These are phyloP conservation scores for Drosophila nr. medialis DNA, from an alignment of 2,888 invertebrate genomes.

Conservation along the genomic window DNA sequence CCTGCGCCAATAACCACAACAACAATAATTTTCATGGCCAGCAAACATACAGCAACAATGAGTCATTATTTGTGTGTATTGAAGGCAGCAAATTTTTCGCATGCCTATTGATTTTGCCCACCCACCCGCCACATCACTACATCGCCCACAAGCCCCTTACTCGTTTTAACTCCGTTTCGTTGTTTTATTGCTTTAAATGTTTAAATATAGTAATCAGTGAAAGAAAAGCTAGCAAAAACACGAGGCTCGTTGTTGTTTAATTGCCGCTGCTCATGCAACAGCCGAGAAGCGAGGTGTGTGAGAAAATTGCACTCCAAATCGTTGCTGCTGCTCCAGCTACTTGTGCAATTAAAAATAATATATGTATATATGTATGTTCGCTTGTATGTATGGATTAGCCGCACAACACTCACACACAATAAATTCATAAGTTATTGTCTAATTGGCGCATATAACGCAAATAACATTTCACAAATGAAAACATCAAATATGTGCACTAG, in stretches of 20 bases:
- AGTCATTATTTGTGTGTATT: constrained; percentile 36
- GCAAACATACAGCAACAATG: constrained; percentile 40
- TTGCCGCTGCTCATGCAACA: constrained; percentile 69
- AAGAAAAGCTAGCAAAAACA: constrained; percentile 60
- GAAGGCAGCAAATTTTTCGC: constrained; percentile 61
- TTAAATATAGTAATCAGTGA: constrained; percentile 74
- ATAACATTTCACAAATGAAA: constrained; percentile 59
- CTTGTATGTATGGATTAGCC: constrained; percentile 30
- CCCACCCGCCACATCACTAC: background rate
- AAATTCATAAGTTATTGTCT: constrained; percentile 77
- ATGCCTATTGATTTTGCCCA: constrained; percentile 62
- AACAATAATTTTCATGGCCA: constrained; percentile 42
- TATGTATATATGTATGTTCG: constrained; percentile 44
- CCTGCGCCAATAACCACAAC: constrained; percentile 21
- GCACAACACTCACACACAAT: constrained; percentile 51
- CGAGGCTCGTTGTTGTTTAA: constrained; percentile 66
- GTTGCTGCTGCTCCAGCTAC: constrained; percentile 18
- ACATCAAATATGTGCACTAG: background rate
- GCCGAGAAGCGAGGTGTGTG: constrained; percentile 49
- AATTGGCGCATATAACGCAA: constrained; percentile 76
- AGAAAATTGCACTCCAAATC: constrained; percentile 44
- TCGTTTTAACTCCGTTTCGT: constrained; percentile 19
- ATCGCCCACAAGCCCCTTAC: background rate
- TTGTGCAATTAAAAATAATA: constrained; percentile 61
- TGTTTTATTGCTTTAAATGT: constrained; percentile 62